phyloP scores from a whole-genome alignment of 2,888 invertebrate genomes.

The Brenthis hecate region DNA sequence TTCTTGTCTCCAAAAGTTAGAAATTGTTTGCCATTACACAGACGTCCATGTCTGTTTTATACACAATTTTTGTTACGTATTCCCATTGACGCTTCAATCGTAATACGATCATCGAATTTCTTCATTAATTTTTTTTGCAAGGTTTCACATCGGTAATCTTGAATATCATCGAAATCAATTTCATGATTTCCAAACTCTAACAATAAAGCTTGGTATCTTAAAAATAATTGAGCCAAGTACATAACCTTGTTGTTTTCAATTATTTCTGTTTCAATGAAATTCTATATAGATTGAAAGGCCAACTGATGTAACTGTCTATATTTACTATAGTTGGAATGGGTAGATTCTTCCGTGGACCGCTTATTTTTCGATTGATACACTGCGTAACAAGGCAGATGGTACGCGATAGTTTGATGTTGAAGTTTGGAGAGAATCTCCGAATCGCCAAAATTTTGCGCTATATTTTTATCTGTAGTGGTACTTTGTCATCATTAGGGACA shows the following conservation, averaged over 20 bases:
- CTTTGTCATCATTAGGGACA: slow-evolving; percentile 24
- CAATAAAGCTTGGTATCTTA: slow-evolving; percentile 38
- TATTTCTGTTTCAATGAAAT: slow-evolving; percentile 40
- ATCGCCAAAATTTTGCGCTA: slow-evolving; percentile 19
- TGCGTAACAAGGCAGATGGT: slow-evolving; percentile 36
- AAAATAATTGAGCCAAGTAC: slow-evolving; percentile 37
- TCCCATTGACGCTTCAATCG: slow-evolving; percentile 26
- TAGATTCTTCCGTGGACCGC: slow-evolving; percentile 22
- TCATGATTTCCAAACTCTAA: slow-evolving; percentile 36
- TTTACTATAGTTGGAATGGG: slow-evolving; percentile 6
- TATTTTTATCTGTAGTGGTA: slow-evolving; percentile 28
- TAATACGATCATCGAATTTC: slow-evolving; percentile 28
- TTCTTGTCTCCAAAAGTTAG: slow-evolving; percentile 37
- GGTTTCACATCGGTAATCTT: slow-evolving; percentile 45
- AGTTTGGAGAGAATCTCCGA: slow-evolving; percentile 29
- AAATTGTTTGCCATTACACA: slow-evolving; percentile 43
- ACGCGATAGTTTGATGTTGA: slow-evolving; percentile 34
- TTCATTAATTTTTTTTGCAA: slow-evolving; percentile 30
- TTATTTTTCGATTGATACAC: slow-evolving; percentile 32
- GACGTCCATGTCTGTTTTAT: slow-evolving; percentile 44
- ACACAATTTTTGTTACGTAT: slow-evolving; percentile 42
- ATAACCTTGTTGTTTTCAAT: slow-evolving; percentile 35
- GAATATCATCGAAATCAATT: slow-evolving; percentile 41
- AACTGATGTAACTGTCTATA: slow-evolving; percentile 27
- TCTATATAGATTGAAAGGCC: slow-evolving; percentile 19